Base-by-base conservation (phyloP, 2,888 invertebrate genomes). In the Kuschelorhynchus macadamiae region DNA sequence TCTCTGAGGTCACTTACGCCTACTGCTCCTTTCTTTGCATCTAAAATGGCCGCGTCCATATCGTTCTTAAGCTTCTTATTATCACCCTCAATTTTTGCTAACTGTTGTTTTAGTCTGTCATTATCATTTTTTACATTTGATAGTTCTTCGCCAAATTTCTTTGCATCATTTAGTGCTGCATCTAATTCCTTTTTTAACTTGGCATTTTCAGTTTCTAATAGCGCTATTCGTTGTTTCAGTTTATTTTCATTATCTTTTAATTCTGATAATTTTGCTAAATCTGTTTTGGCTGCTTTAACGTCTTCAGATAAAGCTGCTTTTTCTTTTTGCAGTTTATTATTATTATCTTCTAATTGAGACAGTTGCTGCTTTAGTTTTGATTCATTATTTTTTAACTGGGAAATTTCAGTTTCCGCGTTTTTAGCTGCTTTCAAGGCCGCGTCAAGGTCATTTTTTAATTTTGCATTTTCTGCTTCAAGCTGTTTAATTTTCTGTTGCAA, bases 111-210 rank as follows among this genome's bases (percentile, higher is more conserved):
- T 14, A 75, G 41, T 33, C 61, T 71, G 1, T 66, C 36, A 7
- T 64, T 52, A 21, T 72, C 71, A n/a, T 64, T 56, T 33, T 70
- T 65, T n/a, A 57, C 11, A 42, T 42, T 55, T 4, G 67, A 52
- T 8, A 72, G 16, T 12, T 61, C 61, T 30, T 33, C 42, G 1
- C 60, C 36, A 1, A 42, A 39, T 20, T 53, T 33, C 44, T 70
- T 74, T 20, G 64, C 7, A 18, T 75, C 71, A 14, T 42, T 62
- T 20, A 64, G 55, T 9, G 72, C 64, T 7, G 59, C 56, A 32
- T 70, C 67, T 12, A 76, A 46, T n/a, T 76, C 73, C 42, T 74
- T 72, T 39, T 73, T 76, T 17, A 78, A 53, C 41, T 74, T 74
- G 4, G 59, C 70, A 65, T 78, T 78, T 46, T 76, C 77, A 11